phyloP scores from a whole-genome alignment of 2,797 vertebrate genomes.

The Selene dorsalis region DNA sequence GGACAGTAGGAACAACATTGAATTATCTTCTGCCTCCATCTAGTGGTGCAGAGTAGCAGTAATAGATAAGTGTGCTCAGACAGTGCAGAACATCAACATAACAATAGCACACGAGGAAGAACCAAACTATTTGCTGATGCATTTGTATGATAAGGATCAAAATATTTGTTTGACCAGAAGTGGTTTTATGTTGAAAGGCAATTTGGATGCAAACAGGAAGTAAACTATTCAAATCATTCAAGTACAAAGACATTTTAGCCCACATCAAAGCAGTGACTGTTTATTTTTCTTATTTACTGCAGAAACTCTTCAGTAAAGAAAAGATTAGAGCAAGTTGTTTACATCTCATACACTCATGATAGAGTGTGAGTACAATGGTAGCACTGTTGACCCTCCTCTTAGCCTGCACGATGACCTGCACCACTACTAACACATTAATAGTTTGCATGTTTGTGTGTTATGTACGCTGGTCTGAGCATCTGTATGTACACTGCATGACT shows the following conservation, averaged over 20 bases:
- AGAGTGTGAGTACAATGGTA: neutral
- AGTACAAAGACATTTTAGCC: neutral
- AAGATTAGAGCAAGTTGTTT: neutral
- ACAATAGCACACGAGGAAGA: neutral
- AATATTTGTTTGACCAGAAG: neutral
- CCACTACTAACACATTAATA: slow-evolving; percentile 15
- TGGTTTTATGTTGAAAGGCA: neutral
- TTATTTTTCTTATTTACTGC: neutral
- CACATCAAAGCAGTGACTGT: neutral
- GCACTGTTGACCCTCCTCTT: neutral
- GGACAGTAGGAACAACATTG: neutral
- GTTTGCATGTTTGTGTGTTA: slow-evolving; percentile 22
- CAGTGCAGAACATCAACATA: neutral
- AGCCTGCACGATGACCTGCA: neutral
- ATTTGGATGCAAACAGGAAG: slow-evolving; percentile 9
- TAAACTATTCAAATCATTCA: neutral
- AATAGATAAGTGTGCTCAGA: neutral
- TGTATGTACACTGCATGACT: slow-evolving; percentile 37
- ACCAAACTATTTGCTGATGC: neutral
- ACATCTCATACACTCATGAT: too few species aligned
- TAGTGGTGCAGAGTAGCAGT: slow-evolving; percentile 40
- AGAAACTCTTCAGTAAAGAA: neutral
- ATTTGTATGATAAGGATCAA: slow-evolving; percentile 12
- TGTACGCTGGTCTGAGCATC: slow-evolving; percentile 15
- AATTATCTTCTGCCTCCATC: slow-evolving; percentile 46